These are phyloP conservation scores for Uloborus diversus DNA, from an alignment of 1,140 invertebrate genomes.

Conservation along the genomic window DNA sequence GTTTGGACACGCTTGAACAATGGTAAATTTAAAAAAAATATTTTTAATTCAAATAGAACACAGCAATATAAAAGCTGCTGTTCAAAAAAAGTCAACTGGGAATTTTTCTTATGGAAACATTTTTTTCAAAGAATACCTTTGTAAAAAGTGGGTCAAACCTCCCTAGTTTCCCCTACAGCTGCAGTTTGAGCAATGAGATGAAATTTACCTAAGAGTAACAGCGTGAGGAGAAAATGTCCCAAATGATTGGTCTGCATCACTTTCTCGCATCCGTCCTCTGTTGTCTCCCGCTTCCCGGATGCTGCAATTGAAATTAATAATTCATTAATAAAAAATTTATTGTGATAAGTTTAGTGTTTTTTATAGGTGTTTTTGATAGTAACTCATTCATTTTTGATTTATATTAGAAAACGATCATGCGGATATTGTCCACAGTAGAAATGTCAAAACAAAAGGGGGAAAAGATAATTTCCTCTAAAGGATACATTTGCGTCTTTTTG, in stretches of 20 bases:
- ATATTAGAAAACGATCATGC: no score
- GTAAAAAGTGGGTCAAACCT: neutral
- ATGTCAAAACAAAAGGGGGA: no score
- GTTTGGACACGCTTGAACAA: no score
- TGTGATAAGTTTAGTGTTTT: neutral
- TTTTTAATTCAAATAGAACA: no score
- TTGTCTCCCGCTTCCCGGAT: neutral
- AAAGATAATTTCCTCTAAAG: no score
- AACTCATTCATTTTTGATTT: neutral
- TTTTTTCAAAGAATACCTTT: neutral
- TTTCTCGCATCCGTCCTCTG: neutral
- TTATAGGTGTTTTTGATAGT: neutral
- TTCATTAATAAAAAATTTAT: neutral
- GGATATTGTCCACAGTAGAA: no score
- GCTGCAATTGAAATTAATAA: neutral
- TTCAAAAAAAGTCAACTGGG: neutral
- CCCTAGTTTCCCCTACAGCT: neutral
- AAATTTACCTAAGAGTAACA: neutral
- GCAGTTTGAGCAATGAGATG: neutral
- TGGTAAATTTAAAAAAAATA: no score
- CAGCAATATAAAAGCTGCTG: no score
- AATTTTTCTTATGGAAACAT: neutral
- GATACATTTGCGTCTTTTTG: no score
- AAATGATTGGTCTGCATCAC: conserved; percentile 1
- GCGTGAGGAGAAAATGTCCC: conserved; percentile 1